Conservation (phyloP, 2,888 invertebrate genomes). For the Agrotis exclamationis region DNA sequence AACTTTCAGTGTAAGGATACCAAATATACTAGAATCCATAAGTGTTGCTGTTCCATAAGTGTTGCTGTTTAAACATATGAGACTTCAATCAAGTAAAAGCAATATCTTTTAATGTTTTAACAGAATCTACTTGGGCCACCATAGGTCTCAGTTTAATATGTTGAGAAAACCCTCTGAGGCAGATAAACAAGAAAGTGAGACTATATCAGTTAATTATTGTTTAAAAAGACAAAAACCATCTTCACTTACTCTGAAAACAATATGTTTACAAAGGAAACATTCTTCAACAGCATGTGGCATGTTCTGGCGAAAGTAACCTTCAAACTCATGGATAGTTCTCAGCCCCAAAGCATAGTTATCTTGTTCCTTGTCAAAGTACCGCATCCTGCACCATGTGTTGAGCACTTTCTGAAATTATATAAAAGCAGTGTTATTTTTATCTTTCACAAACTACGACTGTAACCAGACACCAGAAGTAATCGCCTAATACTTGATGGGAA, state of each 20-base stretch:
- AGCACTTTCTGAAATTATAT: conserved; percentile 82
- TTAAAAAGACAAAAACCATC: neutral
- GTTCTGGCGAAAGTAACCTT: conserved; percentile 83
- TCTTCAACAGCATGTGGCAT: conserved; percentile 84
- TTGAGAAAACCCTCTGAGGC: too few species aligned
- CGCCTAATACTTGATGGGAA: too few species aligned
- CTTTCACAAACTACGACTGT: neutral
- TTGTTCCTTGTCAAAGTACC: conserved; percentile 82
- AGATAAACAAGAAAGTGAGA: too few species aligned
- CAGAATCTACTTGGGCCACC: too few species aligned
- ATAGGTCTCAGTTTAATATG: too few species aligned
- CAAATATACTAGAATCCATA: too few species aligned
- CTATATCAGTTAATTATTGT: too few species aligned
- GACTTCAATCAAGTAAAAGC: too few species aligned
- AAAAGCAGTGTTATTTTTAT: neutral
- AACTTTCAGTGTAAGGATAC: too few species aligned
- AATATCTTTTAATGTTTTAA: too few species aligned
- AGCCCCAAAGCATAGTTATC: conserved; percentile 84
- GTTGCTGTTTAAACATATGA: too few species aligned
- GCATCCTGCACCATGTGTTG: conserved; percentile 83
- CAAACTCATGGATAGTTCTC: conserved; percentile 87
- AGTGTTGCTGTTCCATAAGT: too few species aligned
- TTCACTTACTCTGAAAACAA: conserved; percentile 85
- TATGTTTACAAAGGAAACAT: conserved; percentile 84
- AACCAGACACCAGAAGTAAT: neutral